Evolutionary conservation across 1,140 invertebrate genomes (phyloP), one percentile per base, ranked within the genome.

Genomic region (Drosophila nebulosa): DNA sequence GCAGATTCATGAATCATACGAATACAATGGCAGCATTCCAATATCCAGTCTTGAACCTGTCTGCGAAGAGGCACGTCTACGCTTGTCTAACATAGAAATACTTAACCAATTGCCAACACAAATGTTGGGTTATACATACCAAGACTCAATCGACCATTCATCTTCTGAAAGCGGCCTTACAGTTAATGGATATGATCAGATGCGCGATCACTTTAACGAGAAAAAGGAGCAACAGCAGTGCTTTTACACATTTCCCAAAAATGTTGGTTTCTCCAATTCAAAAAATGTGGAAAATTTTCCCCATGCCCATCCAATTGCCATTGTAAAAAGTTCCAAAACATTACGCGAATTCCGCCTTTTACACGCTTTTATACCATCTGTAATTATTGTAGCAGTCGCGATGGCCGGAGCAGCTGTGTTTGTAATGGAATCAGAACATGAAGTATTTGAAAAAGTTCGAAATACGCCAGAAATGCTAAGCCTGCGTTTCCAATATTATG

Each of bases 401-500:
- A 92, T 96, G 67, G 92, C 95, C 30, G 91, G 95, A 57, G 92
- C 93, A 7, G 94, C 94, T 3, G 91, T 96, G 21, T 84, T 96
- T 21, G 91, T 97, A 27, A 94, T 96, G 90, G 95, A 96, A 91
- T 95, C 95, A 10, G 96, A 97, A 88, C 94, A 94, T 79, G 93
- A 95, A 36, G 79, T 95, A 2, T 94, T 97, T 62, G 93, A 94
- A 42, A 92, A 92, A 14, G 84, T 97, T 46, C 93, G 95, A n/a
- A 94, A 94, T 78, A 94, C 94, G 78, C 96, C 96, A 14, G 96
- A 97, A 92, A 95, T 97, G 92, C 93, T 96, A 24, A 94, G 95
- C 53, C 93, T 97, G 50, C 94, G 95, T 67, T 94, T 95, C 79
- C 95, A 96, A 80, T 96, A 97, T 90, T 97, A 97, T 91, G 94